Conservation (phyloP, 2,888 invertebrate species). For the Reticulitermes lucifugus region DNA sequence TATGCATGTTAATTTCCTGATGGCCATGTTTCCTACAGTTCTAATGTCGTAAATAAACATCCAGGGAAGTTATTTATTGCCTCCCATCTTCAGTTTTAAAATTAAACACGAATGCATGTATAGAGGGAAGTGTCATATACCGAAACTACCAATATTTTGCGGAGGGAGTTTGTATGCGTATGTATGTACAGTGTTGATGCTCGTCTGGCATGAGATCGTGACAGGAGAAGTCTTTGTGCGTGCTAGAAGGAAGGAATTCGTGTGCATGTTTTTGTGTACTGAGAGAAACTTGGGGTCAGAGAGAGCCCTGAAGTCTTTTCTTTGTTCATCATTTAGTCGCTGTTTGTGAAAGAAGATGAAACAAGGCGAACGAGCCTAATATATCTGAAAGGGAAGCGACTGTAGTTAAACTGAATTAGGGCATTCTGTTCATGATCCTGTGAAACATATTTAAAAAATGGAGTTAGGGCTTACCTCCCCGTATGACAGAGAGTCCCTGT, state of each 20-base stretch:
- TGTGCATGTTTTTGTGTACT: background rate
- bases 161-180: background rate
- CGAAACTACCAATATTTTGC: background rate
- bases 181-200: background rate
- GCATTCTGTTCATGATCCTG: no score
- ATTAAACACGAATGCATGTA: background rate
- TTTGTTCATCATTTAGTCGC: background rate
- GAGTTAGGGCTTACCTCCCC: no score
- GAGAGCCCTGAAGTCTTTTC: background rate
- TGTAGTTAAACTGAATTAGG: no score
- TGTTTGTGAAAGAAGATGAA: background rate
- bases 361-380: background rate
- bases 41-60: background rate
- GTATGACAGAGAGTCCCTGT: no score
- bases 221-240: background rate
- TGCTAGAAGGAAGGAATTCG: background rate
- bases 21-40: background rate
- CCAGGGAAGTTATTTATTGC: background rate
- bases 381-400: no score
- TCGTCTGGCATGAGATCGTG: background rate
- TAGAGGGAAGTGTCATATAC: no score
- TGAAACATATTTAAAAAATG: no score
- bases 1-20: background rate
- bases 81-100: background rate
- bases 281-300: background rate